Conservation (phyloP, 64 coral and sea anemone genomes). For the Montipora capricornis region DNA sequence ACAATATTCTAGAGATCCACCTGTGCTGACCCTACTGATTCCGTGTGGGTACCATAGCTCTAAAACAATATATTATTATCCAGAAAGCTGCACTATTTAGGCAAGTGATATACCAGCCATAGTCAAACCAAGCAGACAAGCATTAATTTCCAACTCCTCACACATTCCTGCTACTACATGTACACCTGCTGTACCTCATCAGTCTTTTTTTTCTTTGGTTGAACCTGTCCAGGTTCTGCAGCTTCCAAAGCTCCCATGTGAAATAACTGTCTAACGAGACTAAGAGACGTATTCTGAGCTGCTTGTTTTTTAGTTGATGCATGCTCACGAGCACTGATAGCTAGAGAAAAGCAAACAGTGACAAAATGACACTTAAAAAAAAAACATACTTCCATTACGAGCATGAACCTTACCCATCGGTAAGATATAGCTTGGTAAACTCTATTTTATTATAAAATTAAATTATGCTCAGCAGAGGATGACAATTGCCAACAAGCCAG, state of each 20-base stretch:
- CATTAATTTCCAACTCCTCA: neutral
- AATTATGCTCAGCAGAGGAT: too few species aligned
- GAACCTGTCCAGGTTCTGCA: constrained; percentile 93
- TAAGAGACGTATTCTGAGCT: constrained; percentile 91
- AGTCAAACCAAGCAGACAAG: neutral
- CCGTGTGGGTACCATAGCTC: too few species aligned
- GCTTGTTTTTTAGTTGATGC: constrained; percentile 99
- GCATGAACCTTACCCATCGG: too few species aligned
- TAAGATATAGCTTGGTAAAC: too few species aligned
- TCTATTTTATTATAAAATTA: too few species aligned
- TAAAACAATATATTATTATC: too few species aligned
- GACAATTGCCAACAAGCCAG: too few species aligned
- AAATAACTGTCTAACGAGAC: constrained; percentile 96
- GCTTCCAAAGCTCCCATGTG: constrained; percentile 95
- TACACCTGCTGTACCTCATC: constrained; percentile 77
- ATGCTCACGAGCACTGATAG: constrained; percentile 82
- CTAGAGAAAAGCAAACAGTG: constrained; percentile 14
- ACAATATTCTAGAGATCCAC: too few species aligned
- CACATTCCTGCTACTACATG: neutral
- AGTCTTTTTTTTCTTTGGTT: constrained; percentile 90
- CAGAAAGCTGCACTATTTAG: too few species aligned
- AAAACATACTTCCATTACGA: neutral
- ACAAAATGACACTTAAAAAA: neutral
- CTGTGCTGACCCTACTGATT: too few species aligned
- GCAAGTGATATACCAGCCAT: too few species aligned